These are phyloP conservation scores for Xestia ashworthii DNA, from an alignment of 2,888 invertebrate species.

Conservation along the genomic window DNA sequence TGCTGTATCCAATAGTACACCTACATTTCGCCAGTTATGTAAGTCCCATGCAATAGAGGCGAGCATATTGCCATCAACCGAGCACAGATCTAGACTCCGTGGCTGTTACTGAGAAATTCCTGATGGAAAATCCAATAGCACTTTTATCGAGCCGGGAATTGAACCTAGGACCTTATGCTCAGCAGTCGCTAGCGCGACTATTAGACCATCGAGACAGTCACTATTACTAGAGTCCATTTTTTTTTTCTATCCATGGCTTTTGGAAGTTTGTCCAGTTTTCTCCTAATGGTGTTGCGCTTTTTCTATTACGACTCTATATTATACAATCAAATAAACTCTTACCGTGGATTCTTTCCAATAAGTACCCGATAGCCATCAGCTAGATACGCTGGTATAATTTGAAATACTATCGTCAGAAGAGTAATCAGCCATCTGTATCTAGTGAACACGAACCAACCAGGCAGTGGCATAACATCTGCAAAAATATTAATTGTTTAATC, in stretches of 20 bases:
- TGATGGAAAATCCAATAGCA: too few relatives aligned
- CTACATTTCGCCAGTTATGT: too few relatives aligned
- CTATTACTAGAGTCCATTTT: neutral
- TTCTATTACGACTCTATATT: neutral
- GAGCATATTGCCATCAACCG: too few relatives aligned
- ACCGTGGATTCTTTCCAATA: slow-evolving; percentile 57
- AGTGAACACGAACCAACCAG: slow-evolving; percentile 43
- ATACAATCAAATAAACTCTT: neutral
- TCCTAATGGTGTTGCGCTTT: too few relatives aligned
- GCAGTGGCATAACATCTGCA: slow-evolving; percentile 49
- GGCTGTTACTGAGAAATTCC: too few relatives aligned
- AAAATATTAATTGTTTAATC: neutral
- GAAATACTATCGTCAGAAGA: slow-evolving; percentile 51
- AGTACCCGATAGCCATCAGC: slow-evolving; percentile 41
- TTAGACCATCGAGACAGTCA: too few relatives aligned
- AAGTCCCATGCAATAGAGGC: too few relatives aligned
- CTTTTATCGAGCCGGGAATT: too few relatives aligned
- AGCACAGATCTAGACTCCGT: too few relatives aligned
- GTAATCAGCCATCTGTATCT: slow-evolving; percentile 45
- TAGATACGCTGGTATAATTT: slow-evolving; percentile 56
- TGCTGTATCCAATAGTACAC: too few relatives aligned
- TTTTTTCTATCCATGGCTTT: neutral
- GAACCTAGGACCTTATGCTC: too few relatives aligned
- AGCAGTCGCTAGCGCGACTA: too few relatives aligned
- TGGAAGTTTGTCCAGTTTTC: neutral